A percentile compares a stretch with the other conserved stretches of the same genome.
phyloP scores from a whole-genome alignment of 2,113 vertebrate species.

The Hirundichthys speculiger region DNA sequence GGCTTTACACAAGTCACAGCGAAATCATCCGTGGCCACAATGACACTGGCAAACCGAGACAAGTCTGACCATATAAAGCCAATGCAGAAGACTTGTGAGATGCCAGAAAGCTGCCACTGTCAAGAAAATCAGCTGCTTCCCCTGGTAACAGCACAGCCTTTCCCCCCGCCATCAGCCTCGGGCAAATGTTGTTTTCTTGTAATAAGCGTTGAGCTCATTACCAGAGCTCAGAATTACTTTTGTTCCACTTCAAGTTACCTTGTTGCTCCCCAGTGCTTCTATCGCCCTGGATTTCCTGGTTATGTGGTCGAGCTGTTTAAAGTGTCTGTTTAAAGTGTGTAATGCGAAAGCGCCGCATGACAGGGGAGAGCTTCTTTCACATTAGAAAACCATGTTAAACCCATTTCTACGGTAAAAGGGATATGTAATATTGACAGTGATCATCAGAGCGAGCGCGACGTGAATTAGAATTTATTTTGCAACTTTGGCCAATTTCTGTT shows the following conservation, averaged over 20 bases:
- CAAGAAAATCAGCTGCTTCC: not conserved
- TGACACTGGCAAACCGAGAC: not conserved
- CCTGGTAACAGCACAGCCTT: constrained; percentile 10
- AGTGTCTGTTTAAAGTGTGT: constrained; percentile 6
- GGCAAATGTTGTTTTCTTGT: constrained; percentile 21
- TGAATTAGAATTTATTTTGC: not conserved
- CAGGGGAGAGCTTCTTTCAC: not conserved
- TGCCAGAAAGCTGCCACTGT: not conserved
- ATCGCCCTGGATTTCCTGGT: constrained; percentile 24
- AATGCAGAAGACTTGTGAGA: not conserved
- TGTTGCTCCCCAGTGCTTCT: constrained; percentile 15
- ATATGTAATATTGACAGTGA: not conserved
- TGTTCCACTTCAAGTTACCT: constrained; percentile 39
- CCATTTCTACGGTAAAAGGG: not conserved
- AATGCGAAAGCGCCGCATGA: constrained; percentile 7
- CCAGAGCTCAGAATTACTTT: constrained; percentile 42
- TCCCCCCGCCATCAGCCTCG: not conserved
- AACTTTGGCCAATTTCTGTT: not conserved
- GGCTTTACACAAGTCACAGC: not conserved
- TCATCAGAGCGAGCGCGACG: not conserved
- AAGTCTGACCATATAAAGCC: not conserved
- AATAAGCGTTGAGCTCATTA: constrained; percentile 51
- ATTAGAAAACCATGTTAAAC: constrained; percentile 8
- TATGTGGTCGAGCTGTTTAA: not conserved
- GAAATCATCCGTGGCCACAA: not conserved